Evolutionary conservation across 2,797 vertebrate genomes (phyloP), one percentile per base, ranked within the genome.

Genomic region (Clamator glandarius): DNA sequence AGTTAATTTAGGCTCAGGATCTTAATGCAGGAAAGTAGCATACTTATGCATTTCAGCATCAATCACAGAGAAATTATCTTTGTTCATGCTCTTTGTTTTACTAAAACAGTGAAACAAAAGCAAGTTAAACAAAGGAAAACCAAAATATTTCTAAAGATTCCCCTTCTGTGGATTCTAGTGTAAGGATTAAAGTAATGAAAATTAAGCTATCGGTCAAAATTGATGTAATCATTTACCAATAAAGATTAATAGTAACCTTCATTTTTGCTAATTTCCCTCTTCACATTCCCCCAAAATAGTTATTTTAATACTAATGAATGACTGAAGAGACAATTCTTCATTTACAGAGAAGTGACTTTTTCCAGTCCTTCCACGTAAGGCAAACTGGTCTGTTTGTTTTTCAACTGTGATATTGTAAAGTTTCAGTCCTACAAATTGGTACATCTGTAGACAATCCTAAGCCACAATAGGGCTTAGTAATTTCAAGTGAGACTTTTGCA

Each of bases 251-350:
- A 59, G 9, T 35, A 26, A 42, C 4, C 12, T 66, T 76, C 18
- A 46, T 46, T 46, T 20, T 46, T 44, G 42, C 42, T 44, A 14
- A 28, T 75, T 73, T n/a, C 2, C 12, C 1, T 35, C 21, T 61
- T 84, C 26, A 80, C 4, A 3, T 5, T 61, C n/a, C 78, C 31
- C 9, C 15, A 29, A 87, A 78, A 76, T 20, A 54, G 7, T 24
- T 6, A 25, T 12, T 0, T 5, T 3, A 24, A 68, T 70, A 6
- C 2, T 42, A 19, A 1, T 39, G 57, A 69, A 63, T 48, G 26
- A 42, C 16, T 26, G 2, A 39, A 41, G 5, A 79, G 20, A 19
- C 5, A 35, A 2, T 3, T 33, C 28, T 61, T 85, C 1, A 26
- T 82, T 82, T 76, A 33, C 4, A 19, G 28, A 52, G 10, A 64